Conservation (phyloP, 37 sponge, comb jelly and placozoan species). For the Eunapius fragilis region DNA sequence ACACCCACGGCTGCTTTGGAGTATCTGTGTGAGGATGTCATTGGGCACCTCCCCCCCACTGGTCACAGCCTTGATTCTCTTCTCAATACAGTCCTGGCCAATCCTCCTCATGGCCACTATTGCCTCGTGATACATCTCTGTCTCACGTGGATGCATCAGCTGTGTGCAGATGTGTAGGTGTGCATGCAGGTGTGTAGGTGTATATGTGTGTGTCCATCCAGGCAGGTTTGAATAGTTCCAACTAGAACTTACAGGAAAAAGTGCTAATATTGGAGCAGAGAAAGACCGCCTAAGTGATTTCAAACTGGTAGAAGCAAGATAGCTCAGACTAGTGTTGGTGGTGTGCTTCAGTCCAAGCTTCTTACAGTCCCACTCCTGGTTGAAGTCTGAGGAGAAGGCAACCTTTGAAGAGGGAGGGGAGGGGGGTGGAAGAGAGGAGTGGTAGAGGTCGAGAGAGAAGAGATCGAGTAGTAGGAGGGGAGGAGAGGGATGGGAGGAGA, state of each 20-base stretch:
- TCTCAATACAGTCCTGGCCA: slow-evolving; percentile 27
- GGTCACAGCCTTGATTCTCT: slow-evolving; percentile 13
- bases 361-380: not conserved
- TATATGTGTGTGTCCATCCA: not conserved
- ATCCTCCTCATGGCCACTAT: slow-evolving; percentile 16
- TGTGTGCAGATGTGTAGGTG: not conserved
- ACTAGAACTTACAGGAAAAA: not conserved
- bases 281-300: not conserved
- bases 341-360: slow-evolving; percentile 2
- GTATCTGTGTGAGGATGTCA: slow-evolving; percentile 21
- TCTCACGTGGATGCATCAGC: slow-evolving; percentile 8
- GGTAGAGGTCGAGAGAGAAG: not conserved
- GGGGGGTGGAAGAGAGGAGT: too few species aligned
- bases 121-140: slow-evolving; percentile 18
- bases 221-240: too few species aligned
- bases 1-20: slow-evolving; percentile 3
- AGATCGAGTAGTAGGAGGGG: not conserved
- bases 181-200: not conserved
- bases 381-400: slow-evolving; percentile 5
- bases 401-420: not conserved
- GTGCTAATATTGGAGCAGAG: not conserved
- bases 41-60: slow-evolving; percentile 19
- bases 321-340: not conserved
- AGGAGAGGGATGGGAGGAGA: too few species aligned
- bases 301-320: not conserved